Percentiles rank a stretch among this genome's conserved stretches.
These are phyloP conservation scores for Phyllotreta striolata DNA, from an alignment of 2,888 invertebrate species.

Conservation along the genomic window DNA sequence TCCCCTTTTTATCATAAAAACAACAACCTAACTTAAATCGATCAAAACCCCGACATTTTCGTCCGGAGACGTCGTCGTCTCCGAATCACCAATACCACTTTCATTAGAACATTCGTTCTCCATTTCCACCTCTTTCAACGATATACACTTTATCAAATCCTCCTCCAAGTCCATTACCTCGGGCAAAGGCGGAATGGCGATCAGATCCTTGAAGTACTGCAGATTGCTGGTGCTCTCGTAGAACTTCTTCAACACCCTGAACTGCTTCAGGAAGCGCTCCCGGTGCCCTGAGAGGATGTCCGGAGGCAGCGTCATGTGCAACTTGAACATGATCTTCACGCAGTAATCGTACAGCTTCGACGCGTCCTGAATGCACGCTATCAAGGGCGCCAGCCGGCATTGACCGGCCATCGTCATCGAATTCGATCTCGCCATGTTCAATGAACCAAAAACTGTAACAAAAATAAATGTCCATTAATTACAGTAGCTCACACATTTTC, in stretches of 20 bases:
- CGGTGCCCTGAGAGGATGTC: slow-evolving; percentile 90
- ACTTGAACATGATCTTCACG: slow-evolving; percentile 93
- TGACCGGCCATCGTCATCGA: slow-evolving; percentile 98
- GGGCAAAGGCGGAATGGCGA: slow-evolving; percentile 91
- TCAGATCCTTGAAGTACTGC: slow-evolving; percentile 96
- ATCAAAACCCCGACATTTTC: slow-evolving; percentile 22
- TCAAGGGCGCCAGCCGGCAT: slow-evolving; percentile 94
- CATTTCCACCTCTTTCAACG: slow-evolving; percentile 20
- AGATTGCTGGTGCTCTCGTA: slow-evolving; percentile 92
- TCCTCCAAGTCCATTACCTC: slow-evolving; percentile 65
- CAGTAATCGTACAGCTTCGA: slow-evolving; percentile 96
- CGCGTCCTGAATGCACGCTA: slow-evolving; percentile 94
- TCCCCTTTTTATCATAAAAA: not conserved
- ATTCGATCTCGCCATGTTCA: slow-evolving; percentile 92
- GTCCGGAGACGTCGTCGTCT: not conserved
- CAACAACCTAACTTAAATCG: slow-evolving; percentile 18
- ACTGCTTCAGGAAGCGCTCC: slow-evolving; percentile 88
- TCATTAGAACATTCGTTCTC: slow-evolving; percentile 10
- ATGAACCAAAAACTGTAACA: slow-evolving; percentile 85
- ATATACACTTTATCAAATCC: slow-evolving; percentile 35
- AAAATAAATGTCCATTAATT: no score
- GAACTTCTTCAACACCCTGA: slow-evolving; percentile 87
- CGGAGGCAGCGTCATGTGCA: slow-evolving; percentile 89
- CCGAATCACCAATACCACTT: slow-evolving; percentile 4
- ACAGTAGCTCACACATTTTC: no score